Evolutionary conservation across 2,888 invertebrate species (phyloP), one percentile per base, ranked within the genome.

Genomic region (Stegana nigrithorax): DNA sequence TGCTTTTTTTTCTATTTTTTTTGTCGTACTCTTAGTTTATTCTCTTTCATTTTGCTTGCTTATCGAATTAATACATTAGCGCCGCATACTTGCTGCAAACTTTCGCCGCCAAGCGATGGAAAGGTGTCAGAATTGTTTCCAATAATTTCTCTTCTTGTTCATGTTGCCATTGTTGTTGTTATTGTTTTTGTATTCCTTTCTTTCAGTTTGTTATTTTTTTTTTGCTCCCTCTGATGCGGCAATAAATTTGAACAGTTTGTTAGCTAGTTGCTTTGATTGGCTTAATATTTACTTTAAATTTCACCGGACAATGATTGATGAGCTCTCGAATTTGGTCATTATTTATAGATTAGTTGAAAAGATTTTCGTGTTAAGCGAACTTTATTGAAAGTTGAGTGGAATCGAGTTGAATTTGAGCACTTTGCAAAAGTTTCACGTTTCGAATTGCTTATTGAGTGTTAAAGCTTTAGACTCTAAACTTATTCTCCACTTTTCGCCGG

Each of bases 1-100:
- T 68, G 65, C 66, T 72, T 42, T 21, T 27, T 27, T 21, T 39
- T 29, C 17, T 44, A 23, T 32, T 59, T 45, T 36, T 12, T 29
- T 42, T 23, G 53, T 7, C 17, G n/a, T 60, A 8, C 27, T 64
- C 59, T 27, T 36, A 12, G 39, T 36, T 55, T 29, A 29, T n/a
- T 55, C 12, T 39, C 23, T 5, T 17, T 39, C 19, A 7, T 51
- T 53, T 23, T 12, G 23, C 12, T 47, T 25, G 12, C 47, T 23
- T 21, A 47, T 23, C 25, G 25, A 47, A 47, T 47, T 47, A 47
- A 12, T 47, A 47, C 47, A 47, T 47, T 47, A 47, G 17, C 4
- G 44, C 17, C 5, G 10, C 10, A n/a, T n/a, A n/a, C n/a, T n/a
- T n/a, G n/a, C n/a, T n/a, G n/a, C n/a, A n/a, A n/a, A n/a, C n/a